Conservation (phyloP, 2,113 vertebrate genomes). For the Scomber japonicus region DNA sequence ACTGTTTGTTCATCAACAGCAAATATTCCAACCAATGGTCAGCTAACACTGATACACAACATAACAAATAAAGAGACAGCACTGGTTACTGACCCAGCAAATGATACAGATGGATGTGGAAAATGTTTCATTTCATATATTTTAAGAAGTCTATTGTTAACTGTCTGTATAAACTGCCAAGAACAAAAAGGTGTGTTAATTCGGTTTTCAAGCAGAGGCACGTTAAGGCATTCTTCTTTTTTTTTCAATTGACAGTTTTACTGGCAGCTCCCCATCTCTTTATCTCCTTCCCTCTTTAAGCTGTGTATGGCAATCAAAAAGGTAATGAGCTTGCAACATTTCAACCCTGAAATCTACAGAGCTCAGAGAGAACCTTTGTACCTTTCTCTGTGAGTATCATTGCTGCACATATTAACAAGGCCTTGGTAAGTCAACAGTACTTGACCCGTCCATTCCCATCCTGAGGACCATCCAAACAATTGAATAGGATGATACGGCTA, state of each 20-base stretch:
- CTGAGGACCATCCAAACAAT: slow-evolving; percentile 13
- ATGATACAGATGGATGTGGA: slow-evolving; percentile 15
- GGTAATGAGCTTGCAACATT: slow-evolving; percentile 43
- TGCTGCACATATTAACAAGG: slow-evolving; percentile 39
- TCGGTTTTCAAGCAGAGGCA: slow-evolving; percentile 23
- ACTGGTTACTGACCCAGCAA: slow-evolving; percentile 14
- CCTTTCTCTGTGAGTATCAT: slow-evolving; percentile 10
- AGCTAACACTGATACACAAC: slow-evolving; percentile 5
- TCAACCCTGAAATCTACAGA: slow-evolving; percentile 31
- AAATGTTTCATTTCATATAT: neutral
- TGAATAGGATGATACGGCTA: neutral
- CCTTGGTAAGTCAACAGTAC: slow-evolving; percentile 15
- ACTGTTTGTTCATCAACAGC: slow-evolving; percentile 26
- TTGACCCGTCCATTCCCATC: slow-evolving; percentile 24
- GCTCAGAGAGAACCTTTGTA: slow-evolving; percentile 17
- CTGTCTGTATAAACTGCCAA: neutral
- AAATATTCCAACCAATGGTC: slow-evolving; percentile 39
- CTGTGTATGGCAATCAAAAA: slow-evolving; percentile 15
- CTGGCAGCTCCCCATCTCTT: slow-evolving; percentile 31
- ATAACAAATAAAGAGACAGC: slow-evolving; percentile 20
- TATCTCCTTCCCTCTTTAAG: slow-evolving; percentile 19
- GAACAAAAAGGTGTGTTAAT: slow-evolving; percentile 29
- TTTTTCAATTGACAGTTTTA: slow-evolving; percentile 24
- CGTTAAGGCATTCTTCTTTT: slow-evolving; percentile 12
- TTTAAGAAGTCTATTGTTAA: slow-evolving; percentile 3